These are phyloP conservation scores for Platichthys stellatus DNA, from an alignment of 2,113 vertebrate species.

Conservation along the genomic window DNA sequence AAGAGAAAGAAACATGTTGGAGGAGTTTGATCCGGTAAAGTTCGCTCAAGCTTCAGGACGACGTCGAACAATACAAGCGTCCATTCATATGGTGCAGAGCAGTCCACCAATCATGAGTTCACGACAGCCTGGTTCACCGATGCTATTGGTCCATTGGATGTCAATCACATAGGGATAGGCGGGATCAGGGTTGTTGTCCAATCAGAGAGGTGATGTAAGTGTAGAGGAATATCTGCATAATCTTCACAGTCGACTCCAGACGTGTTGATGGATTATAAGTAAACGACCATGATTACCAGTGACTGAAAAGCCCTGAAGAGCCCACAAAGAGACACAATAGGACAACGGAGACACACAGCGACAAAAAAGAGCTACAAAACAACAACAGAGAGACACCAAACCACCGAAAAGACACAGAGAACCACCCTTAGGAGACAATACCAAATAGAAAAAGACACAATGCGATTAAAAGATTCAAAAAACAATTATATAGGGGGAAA, in stretches of 20 bases:
- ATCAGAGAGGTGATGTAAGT: conserved; percentile 25
- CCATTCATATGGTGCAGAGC: conserved; percentile 54
- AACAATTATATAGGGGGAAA: too few relatives aligned
- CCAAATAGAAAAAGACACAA: too few relatives aligned
- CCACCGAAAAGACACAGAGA: too few relatives aligned
- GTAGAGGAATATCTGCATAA: background rate
- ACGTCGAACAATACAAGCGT: conserved; percentile 64
- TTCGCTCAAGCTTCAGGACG: conserved; percentile 26
- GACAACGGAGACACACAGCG: too few relatives aligned
- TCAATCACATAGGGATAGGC: background rate
- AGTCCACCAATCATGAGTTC: conserved; percentile 57
- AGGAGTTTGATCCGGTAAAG: conserved; percentile 40
- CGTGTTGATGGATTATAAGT: conserved; percentile 37
- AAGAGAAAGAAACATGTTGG: background rate
- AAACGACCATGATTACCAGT: background rate
- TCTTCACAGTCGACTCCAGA: conserved; percentile 6
- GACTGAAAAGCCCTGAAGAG: background rate
- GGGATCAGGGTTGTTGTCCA: conserved; percentile 19
- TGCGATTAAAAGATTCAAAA: too few relatives aligned
- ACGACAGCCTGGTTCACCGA: background rate
- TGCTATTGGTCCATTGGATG: conserved; percentile 6
- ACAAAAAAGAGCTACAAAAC: too few relatives aligned
- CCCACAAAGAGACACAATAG: background rate
- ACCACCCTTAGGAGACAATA: too few relatives aligned
- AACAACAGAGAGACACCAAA: background rate